These are phyloP conservation scores for Mionectes olivaceus DNA, from an alignment of 2,797 vertebrate genomes.

Conservation along the genomic window DNA sequence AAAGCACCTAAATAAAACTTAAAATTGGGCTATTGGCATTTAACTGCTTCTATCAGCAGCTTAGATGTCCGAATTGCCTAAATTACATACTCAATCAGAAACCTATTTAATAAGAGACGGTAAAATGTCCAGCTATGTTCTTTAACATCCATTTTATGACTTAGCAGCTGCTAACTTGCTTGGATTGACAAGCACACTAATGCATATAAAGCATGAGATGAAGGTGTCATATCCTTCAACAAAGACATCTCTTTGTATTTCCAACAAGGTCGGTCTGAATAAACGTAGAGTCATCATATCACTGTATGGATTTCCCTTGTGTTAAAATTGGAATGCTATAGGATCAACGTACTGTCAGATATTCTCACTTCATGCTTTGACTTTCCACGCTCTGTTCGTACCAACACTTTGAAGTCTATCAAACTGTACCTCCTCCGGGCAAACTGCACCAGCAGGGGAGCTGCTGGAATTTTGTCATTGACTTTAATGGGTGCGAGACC, in stretches of 20 bases:
- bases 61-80: background rate
- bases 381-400: background rate
- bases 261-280: background rate
- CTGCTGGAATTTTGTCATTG: background rate
- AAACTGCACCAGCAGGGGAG: background rate
- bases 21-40: background rate
- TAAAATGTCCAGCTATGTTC: background rate
- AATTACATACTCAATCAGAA: constrained; percentile 17
- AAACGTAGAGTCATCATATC: background rate
- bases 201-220: background rate
- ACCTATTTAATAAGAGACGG: background rate
- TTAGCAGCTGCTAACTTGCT: background rate
- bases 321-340: background rate
- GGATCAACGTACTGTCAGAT: background rate
- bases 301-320: background rate
- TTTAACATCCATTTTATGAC: constrained; percentile 2
- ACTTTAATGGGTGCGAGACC: background rate
- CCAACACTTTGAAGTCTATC: background rate
- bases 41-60: constrained; percentile 9
- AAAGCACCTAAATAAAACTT: constrained; percentile 20
- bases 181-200: background rate
- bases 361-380: constrained; percentile 14
- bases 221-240: background rate
- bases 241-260: background rate
- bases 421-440: background rate